These are phyloP conservation scores for Motacilla alba DNA, from an alignment of 2,113 vertebrate genomes.

Conservation along the genomic window DNA sequence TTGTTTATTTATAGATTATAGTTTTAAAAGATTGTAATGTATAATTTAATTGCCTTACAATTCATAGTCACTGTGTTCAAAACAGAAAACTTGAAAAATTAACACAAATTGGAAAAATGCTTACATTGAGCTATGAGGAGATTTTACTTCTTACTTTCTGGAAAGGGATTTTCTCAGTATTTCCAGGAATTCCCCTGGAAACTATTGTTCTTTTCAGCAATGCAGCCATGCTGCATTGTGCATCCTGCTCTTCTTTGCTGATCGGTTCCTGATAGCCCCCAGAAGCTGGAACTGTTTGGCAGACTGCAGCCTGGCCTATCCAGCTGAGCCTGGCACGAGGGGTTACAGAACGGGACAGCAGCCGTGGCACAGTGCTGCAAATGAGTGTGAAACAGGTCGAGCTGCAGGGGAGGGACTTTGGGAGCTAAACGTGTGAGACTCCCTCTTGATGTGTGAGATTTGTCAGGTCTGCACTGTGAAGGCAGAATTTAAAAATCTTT, in stretches of 20 bases:
- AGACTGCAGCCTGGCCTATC: background rate
- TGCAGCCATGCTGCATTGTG: background rate
- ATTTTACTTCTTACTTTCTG: background rate
- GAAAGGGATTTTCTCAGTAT: background rate
- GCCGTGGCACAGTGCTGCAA: background rate
- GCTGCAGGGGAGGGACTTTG: background rate
- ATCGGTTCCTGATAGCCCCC: background rate
- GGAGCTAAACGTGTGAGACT: background rate
- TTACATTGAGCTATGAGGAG: background rate
- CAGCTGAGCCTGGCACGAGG: background rate
- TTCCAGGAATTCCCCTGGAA: background rate
- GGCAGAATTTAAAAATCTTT: background rate
- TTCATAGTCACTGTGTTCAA: background rate
- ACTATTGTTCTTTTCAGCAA: background rate
- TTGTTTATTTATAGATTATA: background rate
- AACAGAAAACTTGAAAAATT: background rate
- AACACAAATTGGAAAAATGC: background rate
- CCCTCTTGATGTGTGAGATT: slow-evolving; percentile 13
- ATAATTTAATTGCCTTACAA: background rate
- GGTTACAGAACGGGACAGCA: background rate
- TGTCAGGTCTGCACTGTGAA: background rate
- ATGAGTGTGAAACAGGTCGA: background rate
- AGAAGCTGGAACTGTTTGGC: background rate
- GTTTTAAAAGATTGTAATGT: background rate
- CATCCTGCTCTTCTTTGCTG: background rate